Evolutionary conservation across 2,797 vertebrate genomes (phyloP).

Genomic region (Esox lucius): DNA sequence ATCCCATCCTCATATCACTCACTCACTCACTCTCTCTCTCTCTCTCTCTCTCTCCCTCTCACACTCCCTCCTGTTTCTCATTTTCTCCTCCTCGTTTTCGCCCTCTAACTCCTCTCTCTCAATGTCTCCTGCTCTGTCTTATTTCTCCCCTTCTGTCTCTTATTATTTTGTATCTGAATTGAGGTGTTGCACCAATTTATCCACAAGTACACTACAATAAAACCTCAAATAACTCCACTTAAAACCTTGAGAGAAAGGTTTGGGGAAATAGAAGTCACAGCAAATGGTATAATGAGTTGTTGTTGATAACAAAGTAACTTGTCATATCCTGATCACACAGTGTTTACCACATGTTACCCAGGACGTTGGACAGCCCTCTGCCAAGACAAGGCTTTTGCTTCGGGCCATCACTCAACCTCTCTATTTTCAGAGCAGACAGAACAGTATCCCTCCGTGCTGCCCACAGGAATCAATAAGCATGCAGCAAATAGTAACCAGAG

Average conservation of each 20-base stretch:
- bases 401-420: slow-evolving; percentile 52
- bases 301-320: not conserved
- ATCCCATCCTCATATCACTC: not conserved
- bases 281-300: not conserved
- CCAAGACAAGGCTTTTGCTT: slow-evolving; percentile 1
- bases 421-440: slow-evolving; percentile 43
- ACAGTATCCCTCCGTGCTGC: slow-evolving; percentile 54
- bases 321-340: not conserved
- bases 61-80: too few relatives aligned
- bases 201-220: not conserved
- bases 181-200: not conserved
- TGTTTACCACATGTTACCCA: not conserved
- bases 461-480: slow-evolving; percentile 59
- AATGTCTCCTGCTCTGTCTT: too few relatives aligned
- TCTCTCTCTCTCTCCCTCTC: not conserved
- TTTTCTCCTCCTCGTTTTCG: too few relatives aligned
- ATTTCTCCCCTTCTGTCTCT: not conserved
- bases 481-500: slow-evolving; percentile 54
- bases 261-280: not conserved
- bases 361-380: not conserved
- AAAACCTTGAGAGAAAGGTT: not conserved
- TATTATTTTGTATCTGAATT: not conserved
- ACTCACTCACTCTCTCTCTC: not conserved
- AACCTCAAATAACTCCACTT: not conserved
- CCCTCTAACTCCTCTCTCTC: too few relatives aligned